These are phyloP conservation scores for Ifrita kowaldi DNA, from an alignment of 2,113 vertebrate genomes.

Conservation along the genomic window DNA sequence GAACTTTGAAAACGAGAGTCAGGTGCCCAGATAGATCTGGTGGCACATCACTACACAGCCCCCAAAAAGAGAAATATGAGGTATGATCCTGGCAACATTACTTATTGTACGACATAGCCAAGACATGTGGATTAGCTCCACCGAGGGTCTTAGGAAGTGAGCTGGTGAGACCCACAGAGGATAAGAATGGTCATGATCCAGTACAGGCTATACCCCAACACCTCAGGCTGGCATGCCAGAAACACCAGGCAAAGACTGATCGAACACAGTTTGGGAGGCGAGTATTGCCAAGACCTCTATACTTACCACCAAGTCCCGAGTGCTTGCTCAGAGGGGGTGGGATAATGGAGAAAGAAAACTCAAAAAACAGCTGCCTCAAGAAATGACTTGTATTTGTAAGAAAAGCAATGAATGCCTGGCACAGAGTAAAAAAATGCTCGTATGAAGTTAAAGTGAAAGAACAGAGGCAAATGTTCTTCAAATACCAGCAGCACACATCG, in stretches of 20 bases:
- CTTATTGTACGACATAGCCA: conserved; percentile 61
- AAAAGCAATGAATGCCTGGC: conserved; percentile 75
- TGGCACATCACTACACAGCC: conserved; percentile 50
- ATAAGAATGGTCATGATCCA: conserved; percentile 66
- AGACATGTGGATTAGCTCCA: conserved; percentile 66
- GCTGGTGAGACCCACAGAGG: conserved; percentile 66
- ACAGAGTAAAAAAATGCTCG: conserved; percentile 74
- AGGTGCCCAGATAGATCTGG: conserved; percentile 61
- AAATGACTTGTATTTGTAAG: conserved; percentile 76
- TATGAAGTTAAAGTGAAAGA: conserved; percentile 72
- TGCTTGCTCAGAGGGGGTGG: conserved; percentile 64
- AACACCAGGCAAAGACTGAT: conserved; percentile 75
- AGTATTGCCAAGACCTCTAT: conserved; percentile 68
- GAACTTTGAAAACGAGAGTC: conserved; percentile 53
- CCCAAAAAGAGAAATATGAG: conserved; percentile 59
- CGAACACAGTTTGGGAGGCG: conserved; percentile 67
- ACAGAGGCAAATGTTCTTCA: conserved; percentile 73
- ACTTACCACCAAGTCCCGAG: conserved; percentile 67
- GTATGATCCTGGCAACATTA: conserved; percentile 69
- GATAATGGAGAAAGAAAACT: conserved; percentile 73
- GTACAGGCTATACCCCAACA: conserved; percentile 69
- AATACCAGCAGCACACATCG: conserved; percentile 72
- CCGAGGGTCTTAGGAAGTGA: conserved; percentile 60
- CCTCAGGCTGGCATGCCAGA: conserved; percentile 75
- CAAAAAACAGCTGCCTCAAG: conserved; percentile 74